phyloP scores from a whole-genome alignment of 2,888 invertebrate genomes.

The Plebejus anna region DNA sequence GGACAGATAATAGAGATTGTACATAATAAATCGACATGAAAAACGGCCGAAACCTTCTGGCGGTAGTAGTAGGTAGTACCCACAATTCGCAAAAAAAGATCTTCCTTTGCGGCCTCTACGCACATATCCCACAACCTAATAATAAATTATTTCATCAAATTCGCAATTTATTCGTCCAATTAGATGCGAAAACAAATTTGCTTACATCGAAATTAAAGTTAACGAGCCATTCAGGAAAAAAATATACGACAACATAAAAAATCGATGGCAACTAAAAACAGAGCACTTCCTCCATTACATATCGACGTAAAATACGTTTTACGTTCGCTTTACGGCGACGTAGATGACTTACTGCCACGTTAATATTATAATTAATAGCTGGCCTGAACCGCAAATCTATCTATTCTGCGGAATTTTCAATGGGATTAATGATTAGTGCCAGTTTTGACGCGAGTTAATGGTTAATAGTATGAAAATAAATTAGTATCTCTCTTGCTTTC shows the following conservation, averaged over 20 bases:
- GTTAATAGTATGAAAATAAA: neutral
- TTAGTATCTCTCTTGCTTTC: too few species aligned
- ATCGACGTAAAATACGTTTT: constrained; percentile 31
- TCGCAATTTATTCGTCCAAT: neutral
- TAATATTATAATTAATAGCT: constrained; percentile 18
- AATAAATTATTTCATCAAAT: neutral
- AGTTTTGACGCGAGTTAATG: neutral
- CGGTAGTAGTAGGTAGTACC: too few species aligned
- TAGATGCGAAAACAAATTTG: constrained; percentile 1
- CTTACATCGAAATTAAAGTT: constrained; percentile 14
- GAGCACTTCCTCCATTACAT: constrained; percentile 25
- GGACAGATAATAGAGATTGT: neutral
- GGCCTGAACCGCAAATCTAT: neutral
- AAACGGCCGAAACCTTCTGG: neutral
- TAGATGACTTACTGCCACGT: neutral
- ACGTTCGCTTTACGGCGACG: constrained; percentile 34
- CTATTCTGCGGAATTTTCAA: neutral
- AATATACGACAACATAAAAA: constrained; percentile 28
- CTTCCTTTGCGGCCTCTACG: too few species aligned
- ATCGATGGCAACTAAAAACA: constrained; percentile 24
- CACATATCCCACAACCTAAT: neutral
- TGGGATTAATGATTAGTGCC: neutral
- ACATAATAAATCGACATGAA: neutral
- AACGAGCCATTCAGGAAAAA: constrained; percentile 22
- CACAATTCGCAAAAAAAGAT: too few species aligned